These are phyloP conservation scores for Drosophila takahashii DNA, from an alignment of 1,140 invertebrate genomes.

Conservation along the genomic window DNA sequence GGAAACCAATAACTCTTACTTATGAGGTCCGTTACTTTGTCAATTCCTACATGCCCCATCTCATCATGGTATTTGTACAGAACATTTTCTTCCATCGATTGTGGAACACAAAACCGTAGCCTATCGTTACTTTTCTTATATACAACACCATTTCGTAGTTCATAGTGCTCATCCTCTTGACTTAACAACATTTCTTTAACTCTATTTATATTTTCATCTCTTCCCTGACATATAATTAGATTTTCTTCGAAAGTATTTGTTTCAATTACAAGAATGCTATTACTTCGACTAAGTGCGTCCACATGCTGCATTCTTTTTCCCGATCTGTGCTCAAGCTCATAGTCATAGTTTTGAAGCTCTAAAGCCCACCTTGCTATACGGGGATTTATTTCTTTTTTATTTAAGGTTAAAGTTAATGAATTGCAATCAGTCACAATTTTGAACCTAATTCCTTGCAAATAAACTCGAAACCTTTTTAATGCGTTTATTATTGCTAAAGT, in stretches of 20 bases:
- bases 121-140: too few relatives aligned
- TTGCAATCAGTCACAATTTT: too few relatives aligned
- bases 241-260: too few relatives aligned
- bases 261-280: neutral
- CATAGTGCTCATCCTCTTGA: too few relatives aligned
- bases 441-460: too few relatives aligned
- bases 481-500: too few relatives aligned
- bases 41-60: neutral
- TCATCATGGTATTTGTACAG: neutral
- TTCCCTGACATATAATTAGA: neutral
- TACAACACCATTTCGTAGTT: too few relatives aligned
- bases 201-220: neutral
- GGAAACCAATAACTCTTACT: conserved; percentile 6
- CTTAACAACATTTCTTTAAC: neutral
- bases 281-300: neutral
- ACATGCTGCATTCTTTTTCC: neutral
- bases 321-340: neutral
- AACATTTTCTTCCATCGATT: neutral
- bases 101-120: neutral
- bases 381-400: neutral
- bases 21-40: neutral
- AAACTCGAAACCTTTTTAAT: too few relatives aligned
- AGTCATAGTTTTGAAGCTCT: neutral
- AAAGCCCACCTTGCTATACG: neutral
- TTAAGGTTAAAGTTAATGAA: neutral